These are phyloP conservation scores for Epizoanthus stellaris DNA, from an alignment of 92 coral and sea anemone genomes.

Conservation along the genomic window DNA sequence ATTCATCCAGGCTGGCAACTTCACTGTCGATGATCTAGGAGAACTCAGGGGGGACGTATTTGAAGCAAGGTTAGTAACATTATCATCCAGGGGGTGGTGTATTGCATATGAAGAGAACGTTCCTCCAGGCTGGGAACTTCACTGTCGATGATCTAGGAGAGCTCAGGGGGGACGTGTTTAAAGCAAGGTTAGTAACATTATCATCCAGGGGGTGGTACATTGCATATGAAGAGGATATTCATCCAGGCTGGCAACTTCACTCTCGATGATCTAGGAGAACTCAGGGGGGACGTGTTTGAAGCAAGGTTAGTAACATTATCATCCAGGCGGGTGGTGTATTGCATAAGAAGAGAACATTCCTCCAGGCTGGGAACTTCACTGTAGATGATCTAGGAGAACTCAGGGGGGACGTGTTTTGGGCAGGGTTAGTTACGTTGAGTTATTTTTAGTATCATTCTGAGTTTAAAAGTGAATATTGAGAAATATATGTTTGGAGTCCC, in stretches of 20 bases:
- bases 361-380: too few species aligned
- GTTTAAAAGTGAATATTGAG: too few species aligned
- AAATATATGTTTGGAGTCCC: too few species aligned
- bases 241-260: too few species aligned
- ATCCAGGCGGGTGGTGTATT: background rate
- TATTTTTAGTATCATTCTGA: background rate
- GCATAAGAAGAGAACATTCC: too few species aligned
- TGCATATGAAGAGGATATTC: too few species aligned
- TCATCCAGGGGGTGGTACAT: too few species aligned
- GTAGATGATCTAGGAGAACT: slow-evolving; percentile 62
- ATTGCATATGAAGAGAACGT: slow-evolving; percentile 64
- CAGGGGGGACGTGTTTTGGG: slow-evolving; percentile 61
- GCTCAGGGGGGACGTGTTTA: slow-evolving; percentile 19
- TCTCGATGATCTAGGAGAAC: too few species aligned
- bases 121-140: slow-evolving; percentile 64
- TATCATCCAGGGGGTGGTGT: slow-evolving; percentile 67
- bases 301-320: too few species aligned
- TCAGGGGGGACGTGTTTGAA: too few species aligned
- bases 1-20: slow-evolving; percentile 63
- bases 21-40: slow-evolving; percentile 78
- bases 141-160: slow-evolving; percentile 63
- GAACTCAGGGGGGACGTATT: slow-evolving; percentile 60
- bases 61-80: slow-evolving; percentile 63
- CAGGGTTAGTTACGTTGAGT: slow-evolving; percentile 28
- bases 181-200: slow-evolving; percentile 34